Evolutionary conservation across 2,797 vertebrate genomes (phyloP), one percentile per base, ranked within the genome.

Genomic region (Gymnoscopelus microlampas): DNA sequence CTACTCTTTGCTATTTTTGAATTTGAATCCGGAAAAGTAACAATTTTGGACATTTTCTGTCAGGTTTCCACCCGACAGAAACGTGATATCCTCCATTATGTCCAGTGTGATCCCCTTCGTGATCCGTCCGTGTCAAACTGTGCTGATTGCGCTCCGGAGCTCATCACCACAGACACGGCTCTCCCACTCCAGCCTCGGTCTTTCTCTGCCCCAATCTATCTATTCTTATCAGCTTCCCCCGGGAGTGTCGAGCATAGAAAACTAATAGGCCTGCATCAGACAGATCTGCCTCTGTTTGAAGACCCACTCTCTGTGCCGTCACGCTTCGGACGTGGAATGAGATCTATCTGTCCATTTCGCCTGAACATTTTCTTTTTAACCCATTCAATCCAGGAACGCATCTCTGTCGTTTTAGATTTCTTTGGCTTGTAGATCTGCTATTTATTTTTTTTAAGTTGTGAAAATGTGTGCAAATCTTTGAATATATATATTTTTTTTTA

Each of bases 271-370:
- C 26, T 29, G 26, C 78, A 84, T 86, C 70, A 85, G 82, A 79
- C 72, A 57, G 63, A 68, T 51, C 39, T 70, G 67, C 53, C 67
- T 29, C 5, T 3, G 35, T 84, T 85, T 88, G 79, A 86, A 87
- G 81, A 83, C 71, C 60, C 71, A 66, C 67, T 81, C 74, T 75
- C 63, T 71, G 66, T 71, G 66, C 71, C 64, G 77, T 86, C 84
- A 85, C 48, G 76, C 53, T 81, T 82, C 66, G 78, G 26, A 83
- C 86, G 86, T 82, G 71, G 74, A 86, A 60, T 67, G 69, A 81
- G 84, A 85, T 87, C 77, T 76, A 72, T 77, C 78, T 39, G 35
- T 39, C 39, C 39, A 7, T 44, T 44, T 44, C 39, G 39, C 39
- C 9, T 10, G 39, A 10, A 44, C 71, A 75, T 87, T 88, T 85